These are phyloP conservation scores for Falco concolor DNA, from an alignment of 2,797 vertebrate genomes.

Conservation along the genomic window DNA sequence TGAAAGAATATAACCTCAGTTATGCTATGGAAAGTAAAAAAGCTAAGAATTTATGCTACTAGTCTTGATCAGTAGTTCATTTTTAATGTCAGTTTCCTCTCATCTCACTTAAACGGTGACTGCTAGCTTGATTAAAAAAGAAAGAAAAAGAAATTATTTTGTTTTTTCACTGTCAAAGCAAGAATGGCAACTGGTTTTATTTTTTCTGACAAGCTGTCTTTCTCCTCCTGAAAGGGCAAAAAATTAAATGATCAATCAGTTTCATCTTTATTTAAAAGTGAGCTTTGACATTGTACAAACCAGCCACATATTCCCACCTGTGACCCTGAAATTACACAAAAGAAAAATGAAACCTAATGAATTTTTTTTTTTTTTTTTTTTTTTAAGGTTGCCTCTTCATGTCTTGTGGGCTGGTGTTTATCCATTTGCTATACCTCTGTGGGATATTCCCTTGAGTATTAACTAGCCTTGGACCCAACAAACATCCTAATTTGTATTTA, in stretches of 20 bases:
- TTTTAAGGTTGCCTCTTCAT: background rate
- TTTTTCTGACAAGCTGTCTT: background rate
- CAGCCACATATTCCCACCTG: background rate
- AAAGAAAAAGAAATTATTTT: background rate
- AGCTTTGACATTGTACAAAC: background rate
- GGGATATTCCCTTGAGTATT: background rate
- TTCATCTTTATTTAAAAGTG: conserved; percentile 1
- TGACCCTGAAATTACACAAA: background rate
- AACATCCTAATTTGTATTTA: background rate
- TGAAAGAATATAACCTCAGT: background rate
- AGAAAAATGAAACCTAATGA: background rate
- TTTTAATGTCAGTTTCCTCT: background rate
- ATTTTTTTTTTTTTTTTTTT: background rate
- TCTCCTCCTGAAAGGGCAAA: background rate
- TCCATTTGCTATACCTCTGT: background rate
- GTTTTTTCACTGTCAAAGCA: background rate
- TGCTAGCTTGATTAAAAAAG: background rate
- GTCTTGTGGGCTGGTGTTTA: background rate
- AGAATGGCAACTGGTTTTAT: background rate
- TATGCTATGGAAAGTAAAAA: background rate
- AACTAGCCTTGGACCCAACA: background rate
- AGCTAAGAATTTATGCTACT: background rate
- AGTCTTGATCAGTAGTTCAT: background rate
- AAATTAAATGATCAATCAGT: background rate
- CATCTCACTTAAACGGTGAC: background rate